Evolutionary conservation across 53 echinoderm and acorn worm species (phyloP), one percentile per base, ranked within the genome.

Genomic region (Stichopus horrens): DNA sequence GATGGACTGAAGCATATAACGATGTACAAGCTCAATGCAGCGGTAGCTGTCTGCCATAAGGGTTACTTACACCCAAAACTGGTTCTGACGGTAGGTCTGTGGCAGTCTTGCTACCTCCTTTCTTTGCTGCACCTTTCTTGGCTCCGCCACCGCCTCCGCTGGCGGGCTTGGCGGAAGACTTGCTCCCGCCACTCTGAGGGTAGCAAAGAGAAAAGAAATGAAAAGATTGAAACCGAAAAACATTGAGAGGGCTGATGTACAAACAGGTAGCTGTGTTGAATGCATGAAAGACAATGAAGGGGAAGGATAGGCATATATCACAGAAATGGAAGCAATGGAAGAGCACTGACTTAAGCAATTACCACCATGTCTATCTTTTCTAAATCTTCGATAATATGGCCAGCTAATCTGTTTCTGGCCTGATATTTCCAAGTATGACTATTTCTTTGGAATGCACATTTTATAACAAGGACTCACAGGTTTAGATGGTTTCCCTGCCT

Each of bases 61-160:
- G 37, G 16, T 16, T 52, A 57, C 88, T 89, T 89, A 89, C 89
- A 80, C 80, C 7, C 52, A 89, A 59, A 10, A 55, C 21, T 8
- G 82, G 73, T 89, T 89, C 89, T 66, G 89, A 52, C 52, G 23
- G 19, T 53, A 18, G 18, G 10, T 89, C 83, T 53, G 63, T 63
- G 10, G 63, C 16, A 5, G 23, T 22, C 76, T 51, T 76, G 7
- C n/a, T 76, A 16, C 52, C 76, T 7, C 76, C 89, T 51, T 23
- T 73, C 52, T 83, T 81, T 14, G 89, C 57, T 65, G 76, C 88
- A 58, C 68, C 86, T 71, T 86, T 90, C 83, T 90, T 92, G 3
- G 75, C 84, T 21, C 84, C 84, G 9, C 84, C 84, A 5, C 84
- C 92, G 58, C 90, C 92, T 74, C 90, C 92, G 58, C 90, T 92